These are phyloP conservation scores for Pemphredon lugubris DNA, from an alignment of 2,888 invertebrate genomes.

Conservation along the genomic window DNA sequence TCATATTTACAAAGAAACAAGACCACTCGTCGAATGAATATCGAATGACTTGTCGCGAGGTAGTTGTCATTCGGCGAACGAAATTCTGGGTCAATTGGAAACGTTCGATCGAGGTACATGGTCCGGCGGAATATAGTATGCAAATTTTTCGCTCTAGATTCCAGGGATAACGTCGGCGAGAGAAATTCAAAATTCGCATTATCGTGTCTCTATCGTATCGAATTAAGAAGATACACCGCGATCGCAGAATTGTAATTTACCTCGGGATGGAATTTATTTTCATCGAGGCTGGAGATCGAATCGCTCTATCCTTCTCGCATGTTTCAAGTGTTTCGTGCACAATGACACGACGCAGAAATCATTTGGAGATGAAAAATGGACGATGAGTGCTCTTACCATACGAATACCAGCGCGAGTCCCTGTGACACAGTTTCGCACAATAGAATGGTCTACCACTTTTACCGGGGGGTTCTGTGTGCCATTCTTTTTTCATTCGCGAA, in stretches of 20 bases:
- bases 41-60: neutral
- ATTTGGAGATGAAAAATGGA: conserved; percentile 51
- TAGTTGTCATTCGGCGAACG: neutral
- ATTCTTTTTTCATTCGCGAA: conserved; percentile 49
- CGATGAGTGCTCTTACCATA: conserved; percentile 43
- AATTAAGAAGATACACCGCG: too few relatives aligned
- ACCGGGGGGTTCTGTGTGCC: conserved; percentile 20
- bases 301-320: neutral
- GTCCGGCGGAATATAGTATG: too few relatives aligned
- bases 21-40: conserved; percentile 1
- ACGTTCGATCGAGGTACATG: too few relatives aligned
- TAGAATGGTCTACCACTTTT: conserved; percentile 51
- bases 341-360: conserved; percentile 40
- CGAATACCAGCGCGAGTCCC: conserved; percentile 51
- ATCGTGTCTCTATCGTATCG: too few relatives aligned
- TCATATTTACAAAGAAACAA: too few relatives aligned
- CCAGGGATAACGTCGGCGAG: too few relatives aligned
- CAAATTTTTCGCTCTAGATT: too few relatives aligned
- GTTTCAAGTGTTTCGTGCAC: conserved; percentile 24
- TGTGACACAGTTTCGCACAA: conserved; percentile 66
- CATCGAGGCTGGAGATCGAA: neutral
- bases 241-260: too few relatives aligned
- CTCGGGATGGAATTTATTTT: neutral
- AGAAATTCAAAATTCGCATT: too few relatives aligned
- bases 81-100: too few relatives aligned